Base-by-base conservation (phyloP, 1,140 invertebrate species). In the Drosophila pseudoananassae region DNA sequence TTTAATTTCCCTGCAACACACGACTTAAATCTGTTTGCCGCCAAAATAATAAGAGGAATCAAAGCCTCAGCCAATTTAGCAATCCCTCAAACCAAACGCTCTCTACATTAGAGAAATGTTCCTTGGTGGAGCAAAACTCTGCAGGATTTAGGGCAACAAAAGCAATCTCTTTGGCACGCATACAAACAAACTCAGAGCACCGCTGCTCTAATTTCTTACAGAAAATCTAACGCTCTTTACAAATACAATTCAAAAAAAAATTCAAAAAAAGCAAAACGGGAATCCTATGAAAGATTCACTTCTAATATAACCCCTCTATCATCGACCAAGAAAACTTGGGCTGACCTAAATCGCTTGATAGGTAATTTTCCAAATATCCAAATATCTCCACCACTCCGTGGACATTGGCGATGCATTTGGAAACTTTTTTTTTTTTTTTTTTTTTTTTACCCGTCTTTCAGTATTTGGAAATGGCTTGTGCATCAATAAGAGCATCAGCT, bases 21-120 rank as follows among this genome's bases (percentile, higher is more conserved):
- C 33, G 61, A 58, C 17, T n/a, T 65, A 20, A 65, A 65, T 23
- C 23, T 65, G 12, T 50, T 65, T 9, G 55, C 47, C 2, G 55
- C 54, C 25, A 59, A 23, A 59, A 50, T 66, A 12, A 66, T 17
- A 31, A 66, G 59, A 51, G 23, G n/a, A 15, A 43, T 66, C 12
- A 51, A 66, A 57, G 46, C 33, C 1, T 23, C 33, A 43, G 55
- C 55, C 12, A 43, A 59, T 31, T 15, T 59, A 25, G 20, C 56
- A 51, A 33, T 51, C 25, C 36, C 43, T 2, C 55, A 49, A 58
- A 33, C 43, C n/a, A 20, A 20, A 20, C 20, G 2, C 20, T 20
- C 20, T 20, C 20, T 20, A 3, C 20, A 20, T 20, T 3, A 20
- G 20, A 20, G 2, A 20, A 20, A 20, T 20, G 20, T 20, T 20